A percentile compares a stretch with the other conserved stretches of the same genome.
Conservation (phyloP, 2,888 invertebrate species). For the Anticlea derivata region DNA sequence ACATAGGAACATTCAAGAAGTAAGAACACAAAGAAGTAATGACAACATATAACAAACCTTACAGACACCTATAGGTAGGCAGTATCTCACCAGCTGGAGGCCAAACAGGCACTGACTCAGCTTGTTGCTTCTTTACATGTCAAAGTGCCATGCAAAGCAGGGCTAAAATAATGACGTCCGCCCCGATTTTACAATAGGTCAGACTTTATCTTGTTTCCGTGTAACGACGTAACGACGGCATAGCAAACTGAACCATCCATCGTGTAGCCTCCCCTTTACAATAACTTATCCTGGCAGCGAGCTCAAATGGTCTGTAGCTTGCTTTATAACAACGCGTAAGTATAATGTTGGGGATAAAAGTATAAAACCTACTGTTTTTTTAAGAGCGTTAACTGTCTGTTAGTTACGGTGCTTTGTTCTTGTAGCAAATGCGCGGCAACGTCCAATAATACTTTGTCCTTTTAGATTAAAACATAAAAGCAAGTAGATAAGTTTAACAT, state of each 20-base stretch:
- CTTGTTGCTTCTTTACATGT: no score
- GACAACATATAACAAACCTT: no score
- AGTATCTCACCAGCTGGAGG: no score
- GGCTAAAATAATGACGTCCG: no score
- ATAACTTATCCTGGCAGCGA: constrained; percentile 56
- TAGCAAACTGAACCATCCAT: constrained; percentile 12
- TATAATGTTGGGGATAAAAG: constrained; percentile 46
- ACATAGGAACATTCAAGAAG: no score
- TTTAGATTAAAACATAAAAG: constrained; percentile 20
- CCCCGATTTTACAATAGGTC: no score
- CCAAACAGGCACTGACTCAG: no score
- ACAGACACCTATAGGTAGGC: no score
- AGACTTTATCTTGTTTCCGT: no score
- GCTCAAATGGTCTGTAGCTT: constrained; percentile 61
- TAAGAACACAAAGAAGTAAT: no score
- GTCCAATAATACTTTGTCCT: constrained; percentile 30
- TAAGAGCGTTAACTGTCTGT: constrained; percentile 47
- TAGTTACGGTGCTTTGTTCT: constrained; percentile 40
- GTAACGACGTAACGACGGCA: background rate
- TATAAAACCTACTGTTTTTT: constrained; percentile 48
- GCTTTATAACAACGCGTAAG: constrained; percentile 60
- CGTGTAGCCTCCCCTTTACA: constrained; percentile 49
- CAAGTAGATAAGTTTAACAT: background rate
- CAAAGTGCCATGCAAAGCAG: no score
- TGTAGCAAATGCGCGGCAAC: constrained; percentile 22